Base-by-base conservation (phyloP, 1,140 invertebrate genomes). In the silkworm (Bombyx mori) region DNA sequence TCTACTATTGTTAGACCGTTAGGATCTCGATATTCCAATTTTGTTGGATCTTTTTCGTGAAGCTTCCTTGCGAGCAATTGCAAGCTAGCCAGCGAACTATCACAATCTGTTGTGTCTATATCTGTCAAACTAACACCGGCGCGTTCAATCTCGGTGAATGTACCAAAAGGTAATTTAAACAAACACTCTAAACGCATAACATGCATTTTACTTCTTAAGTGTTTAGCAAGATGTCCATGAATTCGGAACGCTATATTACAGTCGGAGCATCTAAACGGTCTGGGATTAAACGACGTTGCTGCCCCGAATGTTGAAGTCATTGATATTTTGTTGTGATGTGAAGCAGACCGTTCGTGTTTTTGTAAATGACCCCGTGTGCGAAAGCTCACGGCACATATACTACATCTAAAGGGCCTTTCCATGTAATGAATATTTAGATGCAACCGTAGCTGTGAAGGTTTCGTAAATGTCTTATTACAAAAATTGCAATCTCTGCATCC, bases 371-470 rank as follows among this genome's bases (percentile, higher is more conserved):
- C 96, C 84, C 96, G 95, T 1, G 95, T 97, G 59, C 96, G 89
- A 77, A 98, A 98, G 61, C 94, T 96, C 42, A 97, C 94, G 35
- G 93, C 94, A 82, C 97, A 98, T 7, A 94, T 92, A 67, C 97
- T 95, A 80, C 97, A 98, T 59, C 95, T 91, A 73, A 95, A 98
- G 56, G 96, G 96, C 52, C 96, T 90, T 77, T 98, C 97, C 87
- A 99, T 94, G 72, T 97, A 98, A 85, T 99, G 97, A 71, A 98
- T 98, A 82, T 98, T 98, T 77, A 97, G 94, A 87, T 99, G 97
- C 52, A 98, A 89, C 56, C 93, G 91, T 62, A 99, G 87, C 79
- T 98, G 97, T 71, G 95, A 94, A 52, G 95, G 93, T 86, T 97
- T 96, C 54, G 92, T 93, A 84, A 99, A 99, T 58, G 93, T 92